Percentiles rank a stretch among this genome's conserved stretches.
These are phyloP conservation scores for Teinopalpus imperialis DNA, from an alignment of 2,888 invertebrate genomes.

Conservation along the genomic window DNA sequence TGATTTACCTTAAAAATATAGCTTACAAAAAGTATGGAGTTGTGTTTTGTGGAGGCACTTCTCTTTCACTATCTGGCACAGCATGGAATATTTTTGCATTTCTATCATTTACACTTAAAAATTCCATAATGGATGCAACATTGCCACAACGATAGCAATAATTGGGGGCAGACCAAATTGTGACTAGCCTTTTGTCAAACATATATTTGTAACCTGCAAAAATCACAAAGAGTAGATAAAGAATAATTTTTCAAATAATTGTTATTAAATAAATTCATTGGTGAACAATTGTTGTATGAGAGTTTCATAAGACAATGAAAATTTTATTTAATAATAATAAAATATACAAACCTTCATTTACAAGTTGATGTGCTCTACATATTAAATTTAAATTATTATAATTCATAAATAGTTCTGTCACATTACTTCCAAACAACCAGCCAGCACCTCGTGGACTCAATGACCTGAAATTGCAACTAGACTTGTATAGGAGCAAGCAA, in stretches of 20 bases:
- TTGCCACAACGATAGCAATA: constrained; percentile 99
- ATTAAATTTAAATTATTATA: constrained; percentile 96
- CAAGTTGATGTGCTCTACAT: constrained; percentile 99
- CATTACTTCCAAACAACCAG: constrained; percentile 97
- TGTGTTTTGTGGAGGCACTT: constrained; percentile 94
- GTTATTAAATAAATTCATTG: too few species aligned
- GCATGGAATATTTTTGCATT: constrained; percentile 95
- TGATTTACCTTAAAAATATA: constrained; percentile 48
- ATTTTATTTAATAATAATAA: too few species aligned
- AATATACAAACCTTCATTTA: constrained; percentile 92
- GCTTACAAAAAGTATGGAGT: constrained; percentile 98
- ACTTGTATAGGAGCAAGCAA: too few species aligned
- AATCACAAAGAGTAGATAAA: too few species aligned
- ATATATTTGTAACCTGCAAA: constrained; percentile 96
- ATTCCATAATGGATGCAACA: constrained; percentile 97
- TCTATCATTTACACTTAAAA: constrained; percentile 89
- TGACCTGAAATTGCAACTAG: constrained; percentile 85
- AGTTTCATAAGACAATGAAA: too few species aligned
- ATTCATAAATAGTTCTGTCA: constrained; percentile 96
- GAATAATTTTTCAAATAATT: too few species aligned
- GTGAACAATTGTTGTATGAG: too few species aligned
- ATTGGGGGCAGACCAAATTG: constrained; percentile 99
- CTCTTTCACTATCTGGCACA: constrained; percentile 96
- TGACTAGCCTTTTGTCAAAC: constrained; percentile 98
- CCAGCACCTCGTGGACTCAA: constrained; percentile 98